Conservation (phyloP, 1,140 invertebrate species). For the Drosophila teissieri region DNA sequence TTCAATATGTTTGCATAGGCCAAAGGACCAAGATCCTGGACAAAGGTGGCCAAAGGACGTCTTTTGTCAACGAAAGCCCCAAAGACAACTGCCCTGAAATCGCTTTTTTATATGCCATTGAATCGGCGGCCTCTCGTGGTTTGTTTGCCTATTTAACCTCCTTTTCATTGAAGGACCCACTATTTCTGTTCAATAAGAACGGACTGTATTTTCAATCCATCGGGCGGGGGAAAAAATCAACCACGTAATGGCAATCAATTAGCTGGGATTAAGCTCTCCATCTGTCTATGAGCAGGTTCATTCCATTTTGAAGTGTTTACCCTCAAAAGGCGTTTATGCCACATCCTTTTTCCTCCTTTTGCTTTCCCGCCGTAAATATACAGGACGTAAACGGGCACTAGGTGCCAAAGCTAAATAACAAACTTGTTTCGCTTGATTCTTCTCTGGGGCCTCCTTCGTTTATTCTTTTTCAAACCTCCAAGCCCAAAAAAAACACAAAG, state of each 20-base stretch:
- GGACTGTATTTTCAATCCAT: conserved; percentile 6
- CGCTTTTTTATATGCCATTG: conserved; percentile 68
- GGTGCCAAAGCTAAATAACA: conserved; percentile 79
- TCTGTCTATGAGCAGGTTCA: not conserved
- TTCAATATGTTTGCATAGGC: conserved; percentile 79
- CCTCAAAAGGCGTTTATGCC: conserved; percentile 55
- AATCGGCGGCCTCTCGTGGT: conserved; percentile 49
- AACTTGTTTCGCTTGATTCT: conserved; percentile 71
- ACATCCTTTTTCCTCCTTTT: conserved; percentile 33
- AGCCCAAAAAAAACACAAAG: conserved; percentile 49
- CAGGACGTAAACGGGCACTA: conserved; percentile 29
- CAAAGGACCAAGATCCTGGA: conserved; percentile 25
- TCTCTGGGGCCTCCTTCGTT: conserved; percentile 27
- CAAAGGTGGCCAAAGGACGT: conserved; percentile 38
- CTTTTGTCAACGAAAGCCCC: conserved; percentile 60
- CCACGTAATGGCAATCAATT: conserved; percentile 78
- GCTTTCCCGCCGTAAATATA: conserved; percentile 54
- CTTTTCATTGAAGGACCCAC: conserved; percentile 29
- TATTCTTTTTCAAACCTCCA: conserved; percentile 25
- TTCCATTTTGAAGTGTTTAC: conserved; percentile 39
- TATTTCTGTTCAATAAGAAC: conserved; percentile 37
- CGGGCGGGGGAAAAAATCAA: conserved; percentile 42
- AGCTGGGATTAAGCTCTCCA: conserved; percentile 60
- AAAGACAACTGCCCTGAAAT: conserved; percentile 56
- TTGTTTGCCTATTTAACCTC: conserved; percentile 68